Evolutionary conservation across 2,888 invertebrate genomes (phyloP).

Genomic region (Drymonia ruficornis): DNA sequence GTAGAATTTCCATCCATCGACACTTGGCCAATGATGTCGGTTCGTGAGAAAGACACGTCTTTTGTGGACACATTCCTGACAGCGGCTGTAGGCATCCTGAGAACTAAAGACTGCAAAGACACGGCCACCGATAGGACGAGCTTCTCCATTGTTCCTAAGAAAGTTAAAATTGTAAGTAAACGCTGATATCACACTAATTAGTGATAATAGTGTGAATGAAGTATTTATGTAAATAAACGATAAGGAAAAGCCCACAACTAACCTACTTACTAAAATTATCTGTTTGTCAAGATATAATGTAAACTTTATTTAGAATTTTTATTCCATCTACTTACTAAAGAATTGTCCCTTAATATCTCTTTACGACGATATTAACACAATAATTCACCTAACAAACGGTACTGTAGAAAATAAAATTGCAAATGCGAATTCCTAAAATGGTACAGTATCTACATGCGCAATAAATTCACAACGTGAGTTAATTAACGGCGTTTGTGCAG

Average conservation of each 20-base stretch:
- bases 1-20: constrained; percentile 89
- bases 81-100: constrained; percentile 91
- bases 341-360: too few species aligned
- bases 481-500: constrained; percentile 67
- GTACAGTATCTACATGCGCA: background rate
- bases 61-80: constrained; percentile 94
- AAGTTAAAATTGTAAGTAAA: constrained; percentile 89
- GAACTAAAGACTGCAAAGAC: constrained; percentile 84
- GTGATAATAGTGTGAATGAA: background rate
- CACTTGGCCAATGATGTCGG: constrained; percentile 92
- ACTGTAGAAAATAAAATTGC: constrained; percentile 7
- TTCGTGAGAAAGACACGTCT: constrained; percentile 92
- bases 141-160: constrained; percentile 90
- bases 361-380: background rate
- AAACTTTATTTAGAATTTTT: too few species aligned
- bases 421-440: constrained; percentile 7
- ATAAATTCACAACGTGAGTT: constrained; percentile 32
- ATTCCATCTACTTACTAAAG: too few species aligned
- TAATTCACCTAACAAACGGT: constrained; percentile 8
- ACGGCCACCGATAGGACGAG: constrained; percentile 86
- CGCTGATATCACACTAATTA: background rate
- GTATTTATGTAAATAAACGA: background rate
- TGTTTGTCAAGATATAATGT: too few species aligned
- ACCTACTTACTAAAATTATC: too few species aligned
- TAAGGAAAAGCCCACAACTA: background rate